phyloP scores from a whole-genome alignment of 35 echinoderm and acorn worm genomes.

The Apostichopus japonicus region DNA sequence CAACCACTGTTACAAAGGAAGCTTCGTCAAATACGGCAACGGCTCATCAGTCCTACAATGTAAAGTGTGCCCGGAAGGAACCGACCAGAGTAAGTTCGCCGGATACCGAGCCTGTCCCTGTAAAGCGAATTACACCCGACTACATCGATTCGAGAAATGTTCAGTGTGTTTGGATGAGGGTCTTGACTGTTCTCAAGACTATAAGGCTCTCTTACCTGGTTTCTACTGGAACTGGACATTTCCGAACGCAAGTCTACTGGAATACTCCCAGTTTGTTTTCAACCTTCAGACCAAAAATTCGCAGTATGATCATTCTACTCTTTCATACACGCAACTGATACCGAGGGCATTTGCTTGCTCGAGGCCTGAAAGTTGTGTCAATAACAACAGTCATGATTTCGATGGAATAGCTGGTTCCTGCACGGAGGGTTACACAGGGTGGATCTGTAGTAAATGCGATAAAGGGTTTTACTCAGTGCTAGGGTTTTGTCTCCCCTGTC shows the following conservation, averaged over 20 bases:
- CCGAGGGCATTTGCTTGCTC: conserved; percentile 3
- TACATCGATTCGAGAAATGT: conserved; percentile 51
- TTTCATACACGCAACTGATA: not conserved
- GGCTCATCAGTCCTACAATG: conserved; percentile 13
- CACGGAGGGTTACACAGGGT: conserved; percentile 39
- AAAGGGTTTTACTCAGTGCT: conserved; percentile 56
- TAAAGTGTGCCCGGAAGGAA: conserved; percentile 57
- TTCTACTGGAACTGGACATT: conserved; percentile 55
- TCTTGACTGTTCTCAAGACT: conserved; percentile 42
- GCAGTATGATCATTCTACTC: not conserved
- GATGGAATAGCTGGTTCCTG: conserved; percentile 6
- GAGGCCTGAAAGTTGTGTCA: not conserved
- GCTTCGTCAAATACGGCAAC: not conserved
- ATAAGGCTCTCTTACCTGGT: conserved; percentile 4
- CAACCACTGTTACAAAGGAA: conserved; percentile 37
- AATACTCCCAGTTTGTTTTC: conserved; percentile 20
- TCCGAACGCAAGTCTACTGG: not conserved
- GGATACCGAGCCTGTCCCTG: conserved; percentile 63
- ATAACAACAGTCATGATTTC: not conserved
- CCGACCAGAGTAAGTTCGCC: conserved; percentile 6
- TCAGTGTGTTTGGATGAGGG: conserved; percentile 13
- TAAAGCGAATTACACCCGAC: conserved; percentile 38
- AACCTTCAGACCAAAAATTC: not conserved
- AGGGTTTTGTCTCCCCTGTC: conserved; percentile 45
- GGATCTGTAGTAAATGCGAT: conserved; percentile 46